These are phyloP conservation scores for Rhea americana DNA, from an alignment of 2,113 vertebrate genomes.

Conservation along the genomic window DNA sequence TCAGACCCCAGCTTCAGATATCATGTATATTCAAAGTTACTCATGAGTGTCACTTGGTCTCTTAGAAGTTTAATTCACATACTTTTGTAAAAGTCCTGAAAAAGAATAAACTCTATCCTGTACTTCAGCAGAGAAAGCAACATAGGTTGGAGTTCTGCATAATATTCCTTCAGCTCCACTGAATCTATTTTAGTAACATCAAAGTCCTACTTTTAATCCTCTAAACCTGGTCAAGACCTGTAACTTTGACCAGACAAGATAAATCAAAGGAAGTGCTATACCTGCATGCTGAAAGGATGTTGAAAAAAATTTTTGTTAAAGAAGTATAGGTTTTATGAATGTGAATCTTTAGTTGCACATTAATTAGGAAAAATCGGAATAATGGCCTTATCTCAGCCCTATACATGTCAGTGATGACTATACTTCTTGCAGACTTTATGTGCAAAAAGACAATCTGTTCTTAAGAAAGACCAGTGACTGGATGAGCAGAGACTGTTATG, in stretches of 20 bases:
- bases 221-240: not conserved
- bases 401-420: not conserved
- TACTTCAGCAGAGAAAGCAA: not conserved
- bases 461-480: not conserved
- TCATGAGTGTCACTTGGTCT: not conserved
- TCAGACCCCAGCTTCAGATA: not conserved
- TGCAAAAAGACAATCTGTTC: not conserved
- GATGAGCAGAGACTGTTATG: not conserved
- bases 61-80: not conserved
- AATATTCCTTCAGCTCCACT: not conserved
- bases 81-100: not conserved
- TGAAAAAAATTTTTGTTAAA: not conserved
- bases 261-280: not conserved
- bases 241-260: not conserved
- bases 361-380: not conserved
- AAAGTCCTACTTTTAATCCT: conserved; percentile 4
- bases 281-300: not conserved
- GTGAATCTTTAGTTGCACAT: not conserved
- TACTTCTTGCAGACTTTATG: not conserved
- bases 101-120: not conserved
- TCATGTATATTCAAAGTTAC: not conserved
- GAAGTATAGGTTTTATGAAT: not conserved
- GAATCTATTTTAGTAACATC: not conserved
- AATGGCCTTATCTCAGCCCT: not conserved
- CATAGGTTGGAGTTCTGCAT: not conserved